A percentile compares a stretch with the other conserved stretches of the same genome.
Conservation (phyloP, 1,140 invertebrate genomes). For the Atta texana region DNA sequence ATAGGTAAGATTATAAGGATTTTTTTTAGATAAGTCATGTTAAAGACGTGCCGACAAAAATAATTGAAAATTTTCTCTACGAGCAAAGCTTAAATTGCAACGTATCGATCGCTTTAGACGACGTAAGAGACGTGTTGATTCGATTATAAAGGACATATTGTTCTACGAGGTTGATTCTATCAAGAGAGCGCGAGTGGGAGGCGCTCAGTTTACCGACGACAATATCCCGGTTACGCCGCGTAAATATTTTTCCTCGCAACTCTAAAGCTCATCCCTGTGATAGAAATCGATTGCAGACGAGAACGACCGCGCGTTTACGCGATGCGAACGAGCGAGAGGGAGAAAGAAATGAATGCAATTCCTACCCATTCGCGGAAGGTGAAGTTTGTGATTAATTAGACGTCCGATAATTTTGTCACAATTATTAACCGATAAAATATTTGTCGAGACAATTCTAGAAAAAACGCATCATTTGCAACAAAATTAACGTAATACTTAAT, state of each 20-base stretch:
- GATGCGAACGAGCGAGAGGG: neutral
- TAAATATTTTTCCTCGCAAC: slow-evolving; percentile 56
- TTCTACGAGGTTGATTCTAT: slow-evolving; percentile 43
- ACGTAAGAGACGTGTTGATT: slow-evolving; percentile 1
- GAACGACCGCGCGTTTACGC: slow-evolving; percentile 2
- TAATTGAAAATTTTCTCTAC: neutral
- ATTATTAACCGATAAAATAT: slow-evolving; percentile 10
- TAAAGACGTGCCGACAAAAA: neutral
- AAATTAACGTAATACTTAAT: neutral
- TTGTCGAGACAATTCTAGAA: neutral
- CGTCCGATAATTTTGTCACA: slow-evolving; percentile 23
- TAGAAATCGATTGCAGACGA: slow-evolving; percentile 55
- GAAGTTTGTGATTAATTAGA: slow-evolving; percentile 36
- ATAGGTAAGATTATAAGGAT: neutral
- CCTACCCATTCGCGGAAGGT: neutral
- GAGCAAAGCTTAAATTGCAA: neutral
- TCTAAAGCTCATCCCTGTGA: slow-evolving; percentile 35
- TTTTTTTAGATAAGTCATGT: neutral
- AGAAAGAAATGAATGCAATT: slow-evolving; percentile 16
- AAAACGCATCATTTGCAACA: neutral
- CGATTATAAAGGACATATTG: slow-evolving; percentile 36
- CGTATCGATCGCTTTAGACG: neutral
- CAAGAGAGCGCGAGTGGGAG: neutral
- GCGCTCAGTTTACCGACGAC: slow-evolving; percentile 66
- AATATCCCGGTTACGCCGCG: neutral